Evolutionary conservation across 1,140 invertebrate genomes (phyloP).

Genomic region (Caenorhabditis brenneri): DNA sequence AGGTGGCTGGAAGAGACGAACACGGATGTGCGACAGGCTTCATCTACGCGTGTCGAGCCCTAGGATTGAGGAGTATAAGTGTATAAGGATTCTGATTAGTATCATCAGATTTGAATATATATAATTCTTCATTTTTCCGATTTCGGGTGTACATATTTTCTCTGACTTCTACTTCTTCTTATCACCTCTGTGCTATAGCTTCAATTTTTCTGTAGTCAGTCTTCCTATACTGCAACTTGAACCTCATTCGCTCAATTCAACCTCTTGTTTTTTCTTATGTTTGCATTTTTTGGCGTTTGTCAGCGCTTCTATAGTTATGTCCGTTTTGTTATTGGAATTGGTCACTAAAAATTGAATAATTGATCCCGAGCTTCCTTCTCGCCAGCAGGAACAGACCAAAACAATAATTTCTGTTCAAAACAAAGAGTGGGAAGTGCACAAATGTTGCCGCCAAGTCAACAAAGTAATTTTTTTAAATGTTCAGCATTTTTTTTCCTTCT

Average conservation of each 20-base stretch:
- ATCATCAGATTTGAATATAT: not conserved
- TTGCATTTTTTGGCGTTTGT: not conserved
- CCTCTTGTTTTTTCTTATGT: not conserved
- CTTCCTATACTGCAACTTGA: not conserved
- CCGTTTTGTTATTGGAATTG: constrained; percentile 3
- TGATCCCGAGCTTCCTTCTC: constrained; percentile 2
- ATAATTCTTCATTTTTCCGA: not conserved
- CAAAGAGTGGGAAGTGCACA: not conserved
- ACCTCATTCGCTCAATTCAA: not conserved
- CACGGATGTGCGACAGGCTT: constrained; percentile 66
- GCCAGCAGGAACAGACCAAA: not conserved
- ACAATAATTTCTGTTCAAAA: constrained; percentile 12
- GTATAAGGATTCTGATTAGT: not conserved
- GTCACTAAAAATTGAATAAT: constrained; percentile 33
- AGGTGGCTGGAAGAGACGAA: constrained; percentile 63
- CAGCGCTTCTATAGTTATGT: not conserved
- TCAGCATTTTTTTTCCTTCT: too few species aligned
- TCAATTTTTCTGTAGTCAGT: not conserved
- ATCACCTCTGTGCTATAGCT: too few species aligned
- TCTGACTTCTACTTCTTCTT: not conserved
- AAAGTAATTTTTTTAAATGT: too few species aligned
- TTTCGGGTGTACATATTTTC: not conserved
- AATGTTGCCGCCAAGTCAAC: too few species aligned
- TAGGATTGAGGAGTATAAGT: constrained; percentile 22
- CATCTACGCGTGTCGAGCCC: constrained; percentile 62